Percentiles rank a stretch among this genome's conserved stretches.
Conservation (phyloP, 2,797 vertebrate species). For the Urocyon cinereoargenteus region DNA sequence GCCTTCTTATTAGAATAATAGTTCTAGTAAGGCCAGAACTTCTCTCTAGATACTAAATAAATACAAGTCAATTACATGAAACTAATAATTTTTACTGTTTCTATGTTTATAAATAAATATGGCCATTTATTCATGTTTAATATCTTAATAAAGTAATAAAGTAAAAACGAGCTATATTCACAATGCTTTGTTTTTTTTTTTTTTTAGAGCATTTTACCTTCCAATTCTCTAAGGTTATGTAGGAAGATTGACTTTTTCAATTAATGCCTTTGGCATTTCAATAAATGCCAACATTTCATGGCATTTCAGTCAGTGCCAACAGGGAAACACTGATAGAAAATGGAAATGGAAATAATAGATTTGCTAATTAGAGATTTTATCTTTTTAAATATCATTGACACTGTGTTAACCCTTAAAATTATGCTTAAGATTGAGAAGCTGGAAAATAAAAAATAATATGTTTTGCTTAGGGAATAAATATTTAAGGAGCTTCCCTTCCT, state of each 20-base stretch:
- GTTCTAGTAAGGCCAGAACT: neutral
- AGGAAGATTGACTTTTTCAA: neutral
- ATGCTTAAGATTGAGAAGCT: neutral
- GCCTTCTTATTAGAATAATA: neutral
- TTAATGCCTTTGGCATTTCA: neutral
- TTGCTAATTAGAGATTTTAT: neutral
- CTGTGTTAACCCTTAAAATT: neutral
- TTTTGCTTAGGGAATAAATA: neutral
- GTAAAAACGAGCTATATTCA: neutral
- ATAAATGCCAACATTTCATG: neutral
- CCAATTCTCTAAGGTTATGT: neutral
- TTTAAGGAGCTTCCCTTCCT: neutral
- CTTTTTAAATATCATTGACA: neutral
- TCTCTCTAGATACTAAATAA: neutral
- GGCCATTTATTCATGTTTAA: neutral
- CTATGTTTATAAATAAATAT: neutral
- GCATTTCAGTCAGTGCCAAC: neutral
- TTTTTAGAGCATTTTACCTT: neutral
- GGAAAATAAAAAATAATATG: neutral
- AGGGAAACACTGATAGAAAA: neutral
- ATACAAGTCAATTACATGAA: neutral
- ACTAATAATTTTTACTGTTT: neutral
- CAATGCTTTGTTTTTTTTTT: neutral
- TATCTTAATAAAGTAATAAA: neutral
- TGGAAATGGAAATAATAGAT: neutral